Evolutionary conservation across 53 echinoderm and acorn worm species (phyloP).

Genomic region (Patiria pectinifera): DNA sequence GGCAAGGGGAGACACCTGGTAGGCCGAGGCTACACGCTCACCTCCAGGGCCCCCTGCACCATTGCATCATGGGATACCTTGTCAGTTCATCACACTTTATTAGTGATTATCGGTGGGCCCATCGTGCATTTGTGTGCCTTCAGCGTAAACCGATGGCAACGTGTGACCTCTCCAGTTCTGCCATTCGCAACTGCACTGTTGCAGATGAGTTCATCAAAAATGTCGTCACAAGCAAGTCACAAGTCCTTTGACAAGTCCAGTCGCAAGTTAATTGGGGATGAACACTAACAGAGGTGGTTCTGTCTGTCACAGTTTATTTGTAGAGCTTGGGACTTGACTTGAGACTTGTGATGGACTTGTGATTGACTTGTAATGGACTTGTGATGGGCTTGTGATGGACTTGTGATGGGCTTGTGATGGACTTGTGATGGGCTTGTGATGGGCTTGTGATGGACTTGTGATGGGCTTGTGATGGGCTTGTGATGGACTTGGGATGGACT

Average conservation of each 20-base stretch:
- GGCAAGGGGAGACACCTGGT: constrained; percentile 21
- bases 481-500: too few relatives aligned
- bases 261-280: too few relatives aligned
- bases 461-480: neutral
- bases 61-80: constrained; percentile 24
- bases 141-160: neutral
- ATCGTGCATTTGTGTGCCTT: neutral
- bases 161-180: neutral
- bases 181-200: neutral
- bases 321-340: too few relatives aligned
- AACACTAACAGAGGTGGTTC: too few relatives aligned
- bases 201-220: too few relatives aligned
- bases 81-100: constrained; percentile 28
- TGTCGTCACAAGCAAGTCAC: too few relatives aligned
- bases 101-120: neutral
- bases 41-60: neutral
- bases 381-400: neutral
- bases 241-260: too few relatives aligned
- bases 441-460: neutral
- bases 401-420: too few relatives aligned
- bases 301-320: too few relatives aligned
- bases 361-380: too few relatives aligned
- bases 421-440: too few relatives aligned
- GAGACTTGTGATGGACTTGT: neutral
- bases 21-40: neutral